Conservation (phyloP, 2,113 vertebrate genomes). For the Malurus elegans region DNA sequence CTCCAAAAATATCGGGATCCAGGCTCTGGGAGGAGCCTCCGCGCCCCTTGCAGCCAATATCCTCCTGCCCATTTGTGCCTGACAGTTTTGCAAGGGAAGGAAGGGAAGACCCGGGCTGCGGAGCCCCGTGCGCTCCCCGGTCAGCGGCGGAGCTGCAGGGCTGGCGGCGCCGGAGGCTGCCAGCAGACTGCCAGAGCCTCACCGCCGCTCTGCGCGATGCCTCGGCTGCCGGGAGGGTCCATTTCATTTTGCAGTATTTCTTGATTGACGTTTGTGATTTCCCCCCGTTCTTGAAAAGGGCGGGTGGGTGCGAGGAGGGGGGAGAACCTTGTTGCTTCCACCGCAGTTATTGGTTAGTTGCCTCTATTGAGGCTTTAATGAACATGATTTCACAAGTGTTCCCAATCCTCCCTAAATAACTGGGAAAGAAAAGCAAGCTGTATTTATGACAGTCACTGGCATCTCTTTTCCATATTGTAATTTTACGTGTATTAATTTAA, state of each 20-base stretch:
- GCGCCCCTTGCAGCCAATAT: constrained; percentile 70
- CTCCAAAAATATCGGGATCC: constrained; percentile 75
- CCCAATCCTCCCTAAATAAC: background rate
- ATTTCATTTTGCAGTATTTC: constrained; percentile 69
- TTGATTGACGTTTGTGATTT: constrained; percentile 54
- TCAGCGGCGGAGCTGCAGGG: constrained; percentile 27
- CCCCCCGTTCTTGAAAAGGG: background rate
- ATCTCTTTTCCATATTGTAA: background rate
- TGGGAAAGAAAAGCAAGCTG: background rate
- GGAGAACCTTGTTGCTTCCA: constrained; percentile 41
- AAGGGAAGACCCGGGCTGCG: background rate
- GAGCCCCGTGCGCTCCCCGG: background rate
- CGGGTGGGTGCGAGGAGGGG: background rate
- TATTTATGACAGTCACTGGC: background rate
- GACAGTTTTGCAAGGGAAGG: constrained; percentile 56
- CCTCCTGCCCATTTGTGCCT: constrained; percentile 64
- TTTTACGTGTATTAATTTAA: background rate
- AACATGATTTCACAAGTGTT: constrained; percentile 9
- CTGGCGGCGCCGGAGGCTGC: background rate
- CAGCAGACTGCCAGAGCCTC: background rate
- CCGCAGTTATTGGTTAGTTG: constrained; percentile 56
- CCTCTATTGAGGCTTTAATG: constrained; percentile 1
- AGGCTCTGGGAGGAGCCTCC: constrained; percentile 78
- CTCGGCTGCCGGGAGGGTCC: constrained; percentile 56
- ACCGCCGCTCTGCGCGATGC: background rate